Evolutionary conservation across 2,888 invertebrate genomes (phyloP).

Genomic region (Crematogaster levior): DNA sequence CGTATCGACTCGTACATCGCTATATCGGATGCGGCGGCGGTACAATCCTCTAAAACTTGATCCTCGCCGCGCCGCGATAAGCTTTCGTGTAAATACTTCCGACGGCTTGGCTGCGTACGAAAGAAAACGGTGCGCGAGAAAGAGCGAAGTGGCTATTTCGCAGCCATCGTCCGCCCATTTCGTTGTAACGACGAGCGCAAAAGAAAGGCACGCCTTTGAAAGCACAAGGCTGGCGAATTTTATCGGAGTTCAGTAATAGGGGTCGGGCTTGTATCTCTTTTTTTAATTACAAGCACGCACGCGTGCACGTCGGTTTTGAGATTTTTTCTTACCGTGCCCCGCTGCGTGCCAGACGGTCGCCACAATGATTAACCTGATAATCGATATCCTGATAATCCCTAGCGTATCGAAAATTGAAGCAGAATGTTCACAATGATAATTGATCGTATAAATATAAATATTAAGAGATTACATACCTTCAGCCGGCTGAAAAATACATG

Average conservation of each 20-base stretch:
- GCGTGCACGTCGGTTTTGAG: slow-evolving; percentile 12
- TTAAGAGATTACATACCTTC: too few species aligned
- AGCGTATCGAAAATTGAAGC: slow-evolving; percentile 1
- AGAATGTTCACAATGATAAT: not conserved
- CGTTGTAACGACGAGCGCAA: not conserved
- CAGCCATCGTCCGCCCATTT: not conserved
- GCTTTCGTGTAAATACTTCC: slow-evolving; percentile 50
- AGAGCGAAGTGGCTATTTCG: slow-evolving; percentile 21
- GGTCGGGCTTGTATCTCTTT: not conserved
- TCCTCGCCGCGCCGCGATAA: slow-evolving; percentile 37
- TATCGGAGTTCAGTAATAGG: slow-evolving; percentile 16
- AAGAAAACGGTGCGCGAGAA: not conserved
- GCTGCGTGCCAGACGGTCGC: not conserved
- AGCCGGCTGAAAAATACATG: too few species aligned
- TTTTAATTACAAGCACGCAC: slow-evolving; percentile 42
- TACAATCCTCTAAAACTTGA: not conserved
- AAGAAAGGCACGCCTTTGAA: slow-evolving; percentile 9
- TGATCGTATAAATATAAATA: not conserved
- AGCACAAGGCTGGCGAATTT: slow-evolving; percentile 12
- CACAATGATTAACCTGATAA: slow-evolving; percentile 1
- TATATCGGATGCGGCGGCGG: slow-evolving; percentile 28
- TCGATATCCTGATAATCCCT: slow-evolving; percentile 12
- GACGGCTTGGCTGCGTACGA: slow-evolving; percentile 33
- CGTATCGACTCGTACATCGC: slow-evolving; percentile 7
- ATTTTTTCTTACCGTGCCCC: slow-evolving; percentile 27